Evolutionary conservation across 2,113 vertebrate species (phyloP).

Genomic region (Chinchilla lanigera): DNA sequence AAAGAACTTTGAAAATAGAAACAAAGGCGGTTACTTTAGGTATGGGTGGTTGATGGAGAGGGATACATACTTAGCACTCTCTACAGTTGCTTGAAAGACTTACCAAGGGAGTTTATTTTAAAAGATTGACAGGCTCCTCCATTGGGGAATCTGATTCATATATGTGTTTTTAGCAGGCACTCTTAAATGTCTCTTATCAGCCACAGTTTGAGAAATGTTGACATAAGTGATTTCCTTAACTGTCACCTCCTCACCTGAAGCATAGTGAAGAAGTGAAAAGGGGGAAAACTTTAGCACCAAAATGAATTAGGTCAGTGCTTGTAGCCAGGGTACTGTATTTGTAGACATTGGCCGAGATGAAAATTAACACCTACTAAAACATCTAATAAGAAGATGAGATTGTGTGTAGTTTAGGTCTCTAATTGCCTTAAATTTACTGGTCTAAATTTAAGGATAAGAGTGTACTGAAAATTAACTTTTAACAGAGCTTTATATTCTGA

Average conservation of each 20-base stretch:
- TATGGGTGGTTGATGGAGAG: neutral
- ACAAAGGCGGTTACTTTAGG: neutral
- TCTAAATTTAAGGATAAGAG: conserved; percentile 13
- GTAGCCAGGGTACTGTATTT: neutral
- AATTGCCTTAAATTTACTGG: conserved; percentile 46
- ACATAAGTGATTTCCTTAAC: conserved; percentile 37
- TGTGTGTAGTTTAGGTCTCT: conserved; percentile 20
- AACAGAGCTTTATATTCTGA: conserved; percentile 26
- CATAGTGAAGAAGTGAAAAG: neutral
- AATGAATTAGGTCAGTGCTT: neutral
- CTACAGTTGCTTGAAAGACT: conserved; percentile 6
- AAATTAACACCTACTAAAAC: neutral
- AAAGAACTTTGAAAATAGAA: neutral
- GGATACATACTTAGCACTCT: neutral
- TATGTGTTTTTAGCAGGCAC: conserved; percentile 44
- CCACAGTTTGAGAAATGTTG: conserved; percentile 52
- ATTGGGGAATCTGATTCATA: neutral
- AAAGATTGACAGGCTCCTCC: neutral
- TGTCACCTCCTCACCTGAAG: neutral
- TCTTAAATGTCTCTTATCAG: conserved; percentile 34
- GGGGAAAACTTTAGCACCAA: neutral
- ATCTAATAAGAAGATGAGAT: neutral
- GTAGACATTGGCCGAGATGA: neutral
- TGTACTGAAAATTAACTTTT: neutral
- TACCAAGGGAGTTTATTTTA: neutral